Base-by-base conservation (phyloP, 2,113 vertebrate genomes). In the Rhynchopsitta pachyrhyncha region DNA sequence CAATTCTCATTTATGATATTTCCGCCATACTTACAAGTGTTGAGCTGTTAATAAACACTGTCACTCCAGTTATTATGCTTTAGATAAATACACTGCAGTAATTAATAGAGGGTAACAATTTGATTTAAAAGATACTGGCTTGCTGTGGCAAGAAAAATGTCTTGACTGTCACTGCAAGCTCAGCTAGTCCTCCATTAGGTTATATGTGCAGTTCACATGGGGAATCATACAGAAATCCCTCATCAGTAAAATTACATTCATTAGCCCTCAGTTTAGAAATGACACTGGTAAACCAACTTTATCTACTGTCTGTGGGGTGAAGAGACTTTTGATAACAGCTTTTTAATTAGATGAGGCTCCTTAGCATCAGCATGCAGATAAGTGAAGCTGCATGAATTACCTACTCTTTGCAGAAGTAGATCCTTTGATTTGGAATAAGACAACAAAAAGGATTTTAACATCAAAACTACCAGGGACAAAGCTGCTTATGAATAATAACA, bases 211-310 rank as follows among this genome's bases (percentile, higher is more conserved):
- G n/a, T 17, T 85, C 17, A 10, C 53, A 7, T 37, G 57, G 67
- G 82, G 85, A 94, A 94, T 94, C 23, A 15, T 25, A 82, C 47
- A 88, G 82, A 73, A 96, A 92, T 94, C 94, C 67, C 70, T 96
- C 88, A 86, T 86, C 85, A 77, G 86, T 90, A 94, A 92, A 95
- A 94, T 96, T 59, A 88, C 44, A 92, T 95, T 95, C 71, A 96
- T 95, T 93, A 95, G 59, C 71, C 71, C 37, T 39, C 82, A 62
- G 88, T 88, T 93, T 90, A 69, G 86, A 93, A 93, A 86, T 3
- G 53, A 92, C 77, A 41, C 59, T 77, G 71, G 82, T 92, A 95
- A 97, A 86, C 82, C 88, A 96, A 86, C 88, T 96, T 94, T 74
- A 92, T 92, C 94, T 90, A 59, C 91, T 77, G 28, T 84, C 85